phyloP scores from a whole-genome alignment of 2,797 vertebrate genomes.

The Helostoma temminkii region DNA sequence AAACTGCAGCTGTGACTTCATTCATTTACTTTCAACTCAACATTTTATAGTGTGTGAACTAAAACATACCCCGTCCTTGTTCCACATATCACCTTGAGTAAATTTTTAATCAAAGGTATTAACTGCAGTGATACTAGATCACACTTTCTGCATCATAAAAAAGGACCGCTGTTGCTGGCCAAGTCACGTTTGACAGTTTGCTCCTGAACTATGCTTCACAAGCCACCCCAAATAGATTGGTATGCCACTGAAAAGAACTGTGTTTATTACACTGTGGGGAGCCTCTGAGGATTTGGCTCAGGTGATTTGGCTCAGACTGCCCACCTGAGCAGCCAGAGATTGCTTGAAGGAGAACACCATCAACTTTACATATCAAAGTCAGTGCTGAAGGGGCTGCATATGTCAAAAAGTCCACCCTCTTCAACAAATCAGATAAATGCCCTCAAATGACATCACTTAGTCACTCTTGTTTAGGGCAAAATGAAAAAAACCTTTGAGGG shows the following conservation, averaged over 20 bases:
- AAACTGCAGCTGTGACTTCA: neutral
- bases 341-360: too few relatives aligned
- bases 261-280: constrained; percentile 21
- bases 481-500: too few relatives aligned
- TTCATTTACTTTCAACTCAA: constrained; percentile 5
- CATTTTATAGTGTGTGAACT: constrained; percentile 26
- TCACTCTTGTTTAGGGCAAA: too few relatives aligned
- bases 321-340: constrained; percentile 8
- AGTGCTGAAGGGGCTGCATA: too few relatives aligned
- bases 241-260: constrained; percentile 26
- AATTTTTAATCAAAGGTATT: constrained; percentile 43
- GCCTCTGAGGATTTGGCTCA: constrained; percentile 14
- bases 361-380: too few relatives aligned
- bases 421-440: too few relatives aligned
- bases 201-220: constrained; percentile 45
- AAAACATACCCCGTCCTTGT: constrained; percentile 9
- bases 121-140: constrained; percentile 6
- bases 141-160: constrained; percentile 2
- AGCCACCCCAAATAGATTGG: constrained; percentile 2
- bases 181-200: constrained; percentile 42
- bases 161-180: constrained; percentile 35
- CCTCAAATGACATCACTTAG: too few relatives aligned
- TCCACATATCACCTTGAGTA: constrained; percentile 4
- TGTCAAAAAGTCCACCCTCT: too few relatives aligned
- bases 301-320: constrained; percentile 32